Evolutionary conservation across 1,140 invertebrate species (phyloP).

Genomic region (Zaprionus ghesquierei): DNA sequence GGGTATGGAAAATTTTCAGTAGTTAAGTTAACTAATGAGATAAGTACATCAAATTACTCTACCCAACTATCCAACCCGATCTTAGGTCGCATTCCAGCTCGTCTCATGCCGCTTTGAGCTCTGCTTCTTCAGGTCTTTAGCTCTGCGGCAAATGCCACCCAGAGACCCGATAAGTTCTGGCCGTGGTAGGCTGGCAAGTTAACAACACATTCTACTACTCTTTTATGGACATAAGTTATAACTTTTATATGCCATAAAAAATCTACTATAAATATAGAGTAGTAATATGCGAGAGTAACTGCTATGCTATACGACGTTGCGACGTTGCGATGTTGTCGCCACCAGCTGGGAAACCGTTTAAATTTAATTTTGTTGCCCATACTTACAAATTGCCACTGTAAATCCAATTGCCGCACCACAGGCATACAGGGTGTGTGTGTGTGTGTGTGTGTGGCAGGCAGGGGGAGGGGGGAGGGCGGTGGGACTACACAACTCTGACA

Average conservation of each 20-base stretch:
- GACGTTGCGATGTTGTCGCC: constrained; percentile 25
- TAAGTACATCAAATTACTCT: too few species aligned
- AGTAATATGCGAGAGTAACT: background rate
- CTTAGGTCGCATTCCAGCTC: background rate
- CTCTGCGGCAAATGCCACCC: background rate
- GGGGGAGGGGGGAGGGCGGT: background rate
- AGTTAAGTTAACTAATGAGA: too few species aligned
- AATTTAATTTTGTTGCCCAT: constrained; percentile 30
- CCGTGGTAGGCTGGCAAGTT: background rate
- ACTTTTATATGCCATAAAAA: constrained; percentile 3
- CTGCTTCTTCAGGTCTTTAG: too few species aligned
- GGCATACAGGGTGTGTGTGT: background rate
- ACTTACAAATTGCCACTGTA: constrained; percentile 42
- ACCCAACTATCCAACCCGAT: background rate
- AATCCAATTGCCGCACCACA: constrained; percentile 29
- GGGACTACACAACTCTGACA: background rate
- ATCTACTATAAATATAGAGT: constrained; percentile 1
- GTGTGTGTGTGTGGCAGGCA: background rate
- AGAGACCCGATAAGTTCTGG: background rate
- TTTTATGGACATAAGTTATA: background rate
- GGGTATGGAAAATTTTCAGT: too few species aligned
- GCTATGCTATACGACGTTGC: background rate
- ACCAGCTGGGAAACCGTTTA: constrained; percentile 36
- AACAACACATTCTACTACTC: background rate
- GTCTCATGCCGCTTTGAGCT: too few species aligned